Evolutionary conservation across 1,140 invertebrate genomes (phyloP), one percentile per base, ranked within the genome.

Genomic region (Lepidurus arcticus): DNA sequence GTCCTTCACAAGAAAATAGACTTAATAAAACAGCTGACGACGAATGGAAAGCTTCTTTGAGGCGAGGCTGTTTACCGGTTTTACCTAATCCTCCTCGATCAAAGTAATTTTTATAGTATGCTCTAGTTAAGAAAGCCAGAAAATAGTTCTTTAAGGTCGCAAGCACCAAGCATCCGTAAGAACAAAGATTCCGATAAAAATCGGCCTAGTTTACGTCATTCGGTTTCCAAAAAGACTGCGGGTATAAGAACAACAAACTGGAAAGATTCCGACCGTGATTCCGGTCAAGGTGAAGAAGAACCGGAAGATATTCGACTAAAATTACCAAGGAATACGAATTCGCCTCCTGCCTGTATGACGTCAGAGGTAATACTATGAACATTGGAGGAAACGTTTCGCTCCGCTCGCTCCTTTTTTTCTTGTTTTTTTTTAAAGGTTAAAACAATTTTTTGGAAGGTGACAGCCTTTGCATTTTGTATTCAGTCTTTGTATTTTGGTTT

Each of bases 401-500:
- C 34, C 34, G 34, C 34, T 34, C 3, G 34, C 34, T 34, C 34
- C 34, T 34, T 34, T 34, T 34, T 34, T 34, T 34, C n/a, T n/a
- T n/a, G n/a, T 34, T 1, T 34, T 34, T 34, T 34, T 34, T 34
- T 34, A 4, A 34, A 34, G 34, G 34, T 34, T 34, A 34, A 4
- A 34, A 3, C 34, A 34, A 0, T 34, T 34, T 34, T 34, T 34
- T 34, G 2, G 34, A 34, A 34, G 3, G 34, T 34, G 26, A 3
- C 26, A 34, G 26, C 34, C 34, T 34, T 34, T 34, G 34, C 3
- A 34, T 34, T 34, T 34, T 34, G 34, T 10, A 47, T 47, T 47
- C 45, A 10, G 16, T 21, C 21, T 13, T 7, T 65, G 16, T 11
- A 47, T 65, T 65, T 65, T 13, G 9, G 13, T 16, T 65, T 93